These are phyloP conservation scores for Phacellophora camtschatica DNA, from an alignment of 30 jellyfish, hydroid and myxozoan genomes.

Conservation along the genomic window DNA sequence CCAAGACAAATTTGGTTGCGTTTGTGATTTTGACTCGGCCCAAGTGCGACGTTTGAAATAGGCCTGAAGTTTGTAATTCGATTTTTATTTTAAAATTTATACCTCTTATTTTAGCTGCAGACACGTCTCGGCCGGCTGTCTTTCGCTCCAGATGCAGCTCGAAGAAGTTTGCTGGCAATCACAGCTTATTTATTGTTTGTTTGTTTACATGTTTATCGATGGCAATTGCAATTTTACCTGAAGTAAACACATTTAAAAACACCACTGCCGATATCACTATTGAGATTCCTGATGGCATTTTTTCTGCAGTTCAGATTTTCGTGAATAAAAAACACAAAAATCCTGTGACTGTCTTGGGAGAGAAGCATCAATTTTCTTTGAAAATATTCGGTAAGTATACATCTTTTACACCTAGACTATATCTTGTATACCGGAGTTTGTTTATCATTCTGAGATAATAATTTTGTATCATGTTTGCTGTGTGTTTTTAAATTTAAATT, in stretches of 20 bases:
- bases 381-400: slow-evolving; percentile 33
- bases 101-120: too few species aligned
- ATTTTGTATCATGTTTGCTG: too few species aligned
- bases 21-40: too few species aligned
- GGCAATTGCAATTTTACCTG: slow-evolving; percentile 1
- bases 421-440: too few species aligned
- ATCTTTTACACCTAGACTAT: not conserved
- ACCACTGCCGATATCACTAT: slow-evolving; percentile 47
- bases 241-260: slow-evolving; percentile 5
- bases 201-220: slow-evolving; percentile 1
- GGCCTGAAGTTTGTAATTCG: too few species aligned
- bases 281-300: slow-evolving; percentile 27
- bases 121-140: too few species aligned
- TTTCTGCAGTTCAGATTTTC: slow-evolving; percentile 2
- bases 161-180: not conserved
- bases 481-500: too few species aligned
- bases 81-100: too few species aligned
- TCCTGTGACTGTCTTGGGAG: slow-evolving; percentile 34
- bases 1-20: too few species aligned
- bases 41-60: too few species aligned
- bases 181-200: not conserved
- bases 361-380: slow-evolving; percentile 3
- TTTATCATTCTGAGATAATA: not conserved
- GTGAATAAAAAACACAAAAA: slow-evolving; percentile 5
- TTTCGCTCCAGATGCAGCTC: not conserved